Evolutionary conservation across 2,113 vertebrate genomes (phyloP), one percentile per base, ranked within the genome.

Genomic region (Entomyzon cyanotis): DNA sequence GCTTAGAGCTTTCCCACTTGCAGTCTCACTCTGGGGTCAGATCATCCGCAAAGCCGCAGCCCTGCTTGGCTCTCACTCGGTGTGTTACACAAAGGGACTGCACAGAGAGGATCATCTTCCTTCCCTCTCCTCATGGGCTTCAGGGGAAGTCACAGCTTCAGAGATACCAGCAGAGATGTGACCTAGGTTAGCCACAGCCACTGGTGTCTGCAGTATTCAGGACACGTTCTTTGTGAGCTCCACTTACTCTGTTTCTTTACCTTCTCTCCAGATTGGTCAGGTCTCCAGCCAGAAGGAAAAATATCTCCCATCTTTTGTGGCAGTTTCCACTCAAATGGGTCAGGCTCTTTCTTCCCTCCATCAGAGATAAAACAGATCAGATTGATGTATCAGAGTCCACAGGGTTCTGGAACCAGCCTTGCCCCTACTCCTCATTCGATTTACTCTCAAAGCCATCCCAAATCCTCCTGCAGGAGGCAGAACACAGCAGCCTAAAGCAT

Each of bases 151-250:
- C 12, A 70, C n/a, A 77, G 53, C 62, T 42, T 69, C 56, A 74
- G 41, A 81, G 27, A 35, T 19, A 30, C 2, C 59, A 74, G 15
- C 11, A n/a, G 18, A 64, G n/a, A 20, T 3, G 2, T 69, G 21
- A 13, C 14, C 37, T 81, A 44, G 8, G 30, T 56, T 52, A 59
- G 35, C 33, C 42, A 41, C 14, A 83, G 49, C 47, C 39, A 23
- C 23, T 2, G 1, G 25, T 76, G 33, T 46, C 5, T 1, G 5
- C 0, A 2, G 17, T 23, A 37, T 25, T 67, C 44, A 63, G 30
- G 42, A 68, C 0, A 2, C 0, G 1, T 46, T 49, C 53, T 76
- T 76, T 30, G 56, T 27, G 16, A 73, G 44, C n/a, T 68, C 37
- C 41, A 4, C 18, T 42, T 39, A 33, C 13, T 37, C 8, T 7